Evolutionary conservation across 1,140 invertebrate species (phyloP), one percentile per base, ranked within the genome.

Genomic region (Probaryconus sp.): DNA sequence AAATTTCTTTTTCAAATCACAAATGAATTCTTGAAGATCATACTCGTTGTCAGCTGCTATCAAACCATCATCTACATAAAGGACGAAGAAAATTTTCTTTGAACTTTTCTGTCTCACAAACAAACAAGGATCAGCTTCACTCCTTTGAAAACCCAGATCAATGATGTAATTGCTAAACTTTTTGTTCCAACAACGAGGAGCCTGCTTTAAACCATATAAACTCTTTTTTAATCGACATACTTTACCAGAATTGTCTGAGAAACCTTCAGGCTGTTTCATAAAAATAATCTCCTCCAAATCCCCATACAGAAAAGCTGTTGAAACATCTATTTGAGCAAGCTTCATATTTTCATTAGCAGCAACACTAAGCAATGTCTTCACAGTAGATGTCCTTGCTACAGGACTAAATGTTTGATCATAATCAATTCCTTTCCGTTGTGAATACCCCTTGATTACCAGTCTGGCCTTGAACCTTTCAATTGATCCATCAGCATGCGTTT

Each of bases 151-250:
- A 3, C 70, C 65, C 6, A 78, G 6, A 6, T 58, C 18, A 0
- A 35, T 60, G 7, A 79, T 24, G 13, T 70, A 50, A 10, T 37
- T 55, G 31, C 30, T 68, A 21, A 80, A 76, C 18, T 47, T 70
- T 17, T 82, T 65, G 64, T 87, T 81, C 85, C 86, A 89, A 7
- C 69, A 76, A 16, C 81, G 65, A 17, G 83, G 81, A 18, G 83
- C 79, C 51, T 89, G 87, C 53, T 88, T 85, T 5, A 89, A 50
- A 2, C 83, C 84, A 63, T 89, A 89, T 3, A 89, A 14, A 9
- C 79, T 80, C 64, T 84, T 85, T 21, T 78, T 81, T 6, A 88
- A 28, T 13, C 43, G 74, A 14, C 70, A 85, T 45, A 80, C 75
- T 75, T 43, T 68, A 13, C 31, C 17, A 38, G 47, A 71, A 11